Evolutionary conservation across 2,113 vertebrate genomes (phyloP).

Genomic region (Mionectes macconnelli): DNA sequence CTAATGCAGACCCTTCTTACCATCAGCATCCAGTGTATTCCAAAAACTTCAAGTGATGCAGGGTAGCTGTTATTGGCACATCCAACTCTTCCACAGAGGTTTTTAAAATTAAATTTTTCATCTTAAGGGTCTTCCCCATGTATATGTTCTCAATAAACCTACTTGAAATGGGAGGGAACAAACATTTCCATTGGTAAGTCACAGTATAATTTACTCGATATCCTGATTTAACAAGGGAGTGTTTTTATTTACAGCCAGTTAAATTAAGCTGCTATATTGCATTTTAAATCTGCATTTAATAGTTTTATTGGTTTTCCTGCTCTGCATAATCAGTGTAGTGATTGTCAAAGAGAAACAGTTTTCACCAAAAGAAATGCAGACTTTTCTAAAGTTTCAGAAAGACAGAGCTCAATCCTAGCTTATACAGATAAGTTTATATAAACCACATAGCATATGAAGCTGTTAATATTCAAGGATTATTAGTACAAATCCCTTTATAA

Average conservation of each 20-base stretch:
- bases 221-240: neutral
- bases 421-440: conserved; percentile 47
- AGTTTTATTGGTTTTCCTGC: neutral
- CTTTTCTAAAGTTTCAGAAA: neutral
- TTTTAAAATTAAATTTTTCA: neutral
- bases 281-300: neutral
- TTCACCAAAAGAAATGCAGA: neutral
- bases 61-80: neutral
- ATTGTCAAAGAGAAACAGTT: neutral
- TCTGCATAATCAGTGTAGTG: neutral
- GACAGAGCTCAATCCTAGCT: conserved; percentile 1
- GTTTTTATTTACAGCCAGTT: neutral
- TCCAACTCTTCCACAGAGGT: neutral
- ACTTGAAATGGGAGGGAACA: neutral
- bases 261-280: neutral
- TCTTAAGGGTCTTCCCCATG: neutral
- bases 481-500: conserved; percentile 66
- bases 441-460: conserved; percentile 21
- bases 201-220: neutral
- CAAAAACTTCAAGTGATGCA: neutral
- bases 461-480: conserved; percentile 67
- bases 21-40: neutral
- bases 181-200: neutral
- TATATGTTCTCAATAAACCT: neutral
- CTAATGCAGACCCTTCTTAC: neutral